phyloP scores from a whole-genome alignment of 2,113 vertebrate genomes.

The Sylvia atricapilla region DNA sequence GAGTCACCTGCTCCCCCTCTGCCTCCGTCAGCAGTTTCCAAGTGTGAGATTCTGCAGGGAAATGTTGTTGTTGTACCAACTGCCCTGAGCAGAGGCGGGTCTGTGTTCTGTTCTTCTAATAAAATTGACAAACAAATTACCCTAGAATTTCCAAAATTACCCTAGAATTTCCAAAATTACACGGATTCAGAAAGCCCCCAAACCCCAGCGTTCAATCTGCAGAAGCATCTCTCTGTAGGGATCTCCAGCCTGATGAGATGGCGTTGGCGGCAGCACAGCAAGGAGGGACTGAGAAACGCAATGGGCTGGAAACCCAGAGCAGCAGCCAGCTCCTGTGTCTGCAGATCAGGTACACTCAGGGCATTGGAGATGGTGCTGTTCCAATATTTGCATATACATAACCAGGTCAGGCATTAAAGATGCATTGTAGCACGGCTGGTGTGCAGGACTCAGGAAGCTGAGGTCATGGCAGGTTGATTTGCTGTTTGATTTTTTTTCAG shows the following conservation, averaged over 20 bases:
- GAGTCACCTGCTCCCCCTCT: background rate
- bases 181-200: background rate
- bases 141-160: background rate
- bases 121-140: background rate
- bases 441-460: background rate
- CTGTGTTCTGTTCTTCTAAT: background rate
- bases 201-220: background rate
- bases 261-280: background rate
- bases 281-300: background rate
- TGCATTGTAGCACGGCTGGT: background rate
- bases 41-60: background rate
- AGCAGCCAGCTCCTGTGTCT: background rate
- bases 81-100: background rate
- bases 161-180: constrained; percentile 1
- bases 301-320: background rate
- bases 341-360: background rate
- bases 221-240: background rate
- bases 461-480: constrained; percentile 41
- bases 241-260: background rate
- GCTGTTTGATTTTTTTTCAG: constrained; percentile 8
- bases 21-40: fast-evolving
- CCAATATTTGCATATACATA: background rate
- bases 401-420: constrained; percentile 10
- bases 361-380: background rate
- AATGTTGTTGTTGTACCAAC: background rate